Base-by-base conservation (phyloP, 2,797 vertebrate genomes). In the Vireo griseus region DNA sequence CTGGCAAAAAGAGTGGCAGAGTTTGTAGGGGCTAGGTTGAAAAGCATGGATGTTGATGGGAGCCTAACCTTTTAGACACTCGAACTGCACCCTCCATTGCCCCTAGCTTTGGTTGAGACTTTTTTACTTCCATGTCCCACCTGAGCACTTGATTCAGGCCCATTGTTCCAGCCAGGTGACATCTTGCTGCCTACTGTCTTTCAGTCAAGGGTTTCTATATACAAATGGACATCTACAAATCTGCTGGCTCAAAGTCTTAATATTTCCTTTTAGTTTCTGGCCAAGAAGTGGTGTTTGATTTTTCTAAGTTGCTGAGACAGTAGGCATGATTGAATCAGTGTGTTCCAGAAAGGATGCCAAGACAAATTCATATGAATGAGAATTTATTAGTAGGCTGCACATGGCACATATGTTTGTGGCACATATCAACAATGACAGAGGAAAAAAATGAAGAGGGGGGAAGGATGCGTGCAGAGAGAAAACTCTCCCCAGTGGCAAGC, bases 381-480 rank as follows among this genome's bases (percentile, higher is more conserved):
- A 61, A 81, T 85, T 94, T 90, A 88, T 86, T 94, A 69, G 15
- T 33, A 58, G 40, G 8, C 10, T 85, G 50, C 55, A 51, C 12
- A 71, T 39, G 37, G 37, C 37, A 39, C 37, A 39, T 39, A 39
- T 13, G 21, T 24, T 86, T 31, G 62, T 35, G n/a, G 22, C 26
- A 85, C 29, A n/a, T 44, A 63, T 16, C 42, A 86, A 54, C 20
- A 50, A 48, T 4, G 15, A 84, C 9, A 18, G 37, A 22, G 7
- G 6, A 39, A 37, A 11, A 31, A 39, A 28, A 33, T 14, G 6
- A 7, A n/a, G 5, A 15, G 3, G 5, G 4, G 13, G 16, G 7
- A 21, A 51, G 33, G 31, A 68, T 3, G 2, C 13, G 3, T 35
- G 14, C 25, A 55, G 29, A 12, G 12, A 16, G 13, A 42, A 82